phyloP scores from a whole-genome alignment of 2,797 vertebrate species.

The Anguilla megastoma region DNA sequence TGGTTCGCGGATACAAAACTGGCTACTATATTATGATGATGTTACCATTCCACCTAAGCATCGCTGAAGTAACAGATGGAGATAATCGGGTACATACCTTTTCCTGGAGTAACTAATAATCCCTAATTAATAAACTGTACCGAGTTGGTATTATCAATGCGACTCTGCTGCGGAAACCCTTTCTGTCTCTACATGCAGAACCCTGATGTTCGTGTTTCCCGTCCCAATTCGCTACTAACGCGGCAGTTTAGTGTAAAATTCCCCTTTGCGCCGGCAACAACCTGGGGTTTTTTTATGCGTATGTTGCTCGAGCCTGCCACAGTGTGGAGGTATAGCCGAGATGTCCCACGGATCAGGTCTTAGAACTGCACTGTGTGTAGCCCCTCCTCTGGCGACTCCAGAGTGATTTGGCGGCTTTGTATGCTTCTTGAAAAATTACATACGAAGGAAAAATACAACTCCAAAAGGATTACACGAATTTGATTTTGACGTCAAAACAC shows the following conservation, averaged over 20 bases:
- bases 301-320: background rate
- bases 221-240: background rate
- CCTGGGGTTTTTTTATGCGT: background rate
- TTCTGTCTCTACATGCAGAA: background rate
- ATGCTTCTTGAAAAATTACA: background rate
- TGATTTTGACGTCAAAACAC: background rate
- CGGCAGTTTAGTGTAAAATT: background rate
- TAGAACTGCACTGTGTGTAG: background rate
- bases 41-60: background rate
- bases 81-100: background rate
- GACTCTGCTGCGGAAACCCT: background rate
- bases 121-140: background rate
- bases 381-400: background rate
- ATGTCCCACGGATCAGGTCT: background rate
- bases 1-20: background rate
- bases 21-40: background rate
- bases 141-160: background rate
- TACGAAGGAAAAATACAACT: background rate
- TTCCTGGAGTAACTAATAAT: background rate
- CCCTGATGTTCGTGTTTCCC: background rate
- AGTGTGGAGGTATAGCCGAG: background rate
- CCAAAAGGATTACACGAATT: background rate
- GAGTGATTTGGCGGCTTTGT: background rate
- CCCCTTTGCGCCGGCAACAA: background rate
- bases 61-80: background rate